These are phyloP conservation scores for Enhydra lutris DNA, from an alignment of 2,113 vertebrate genomes.

Conservation along the genomic window DNA sequence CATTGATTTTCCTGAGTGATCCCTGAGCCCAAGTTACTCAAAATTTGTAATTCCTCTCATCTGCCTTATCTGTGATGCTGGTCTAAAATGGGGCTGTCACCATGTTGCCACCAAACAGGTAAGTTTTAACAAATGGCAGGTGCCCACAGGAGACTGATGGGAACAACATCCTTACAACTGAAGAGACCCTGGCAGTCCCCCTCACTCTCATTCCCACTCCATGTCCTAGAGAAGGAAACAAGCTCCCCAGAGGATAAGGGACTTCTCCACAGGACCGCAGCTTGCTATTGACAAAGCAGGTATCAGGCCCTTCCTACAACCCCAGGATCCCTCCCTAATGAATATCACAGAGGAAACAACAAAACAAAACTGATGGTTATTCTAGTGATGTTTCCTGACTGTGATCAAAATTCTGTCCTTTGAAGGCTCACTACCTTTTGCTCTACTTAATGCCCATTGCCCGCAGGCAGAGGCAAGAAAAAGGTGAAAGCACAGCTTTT, in stretches of 20 bases:
- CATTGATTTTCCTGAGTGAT: neutral
- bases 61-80: neutral
- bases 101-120: neutral
- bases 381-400: neutral
- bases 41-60: neutral
- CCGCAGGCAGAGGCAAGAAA: neutral
- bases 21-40: neutral
- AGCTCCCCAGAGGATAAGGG: neutral
- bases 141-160: neutral
- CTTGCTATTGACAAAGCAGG: neutral
- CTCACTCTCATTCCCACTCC: too few species aligned
- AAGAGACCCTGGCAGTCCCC: neutral
- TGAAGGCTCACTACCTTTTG: neutral
- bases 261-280: neutral
- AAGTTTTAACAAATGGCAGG: neutral
- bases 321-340: neutral
- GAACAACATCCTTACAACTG: neutral
- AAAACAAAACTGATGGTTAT: neutral
- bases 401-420: neutral
- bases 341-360: neutral
- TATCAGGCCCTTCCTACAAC: neutral
- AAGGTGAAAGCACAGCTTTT: neutral
- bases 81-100: neutral
- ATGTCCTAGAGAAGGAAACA: neutral
- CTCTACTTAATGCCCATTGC: neutral